A percentile compares a stretch with the other conserved stretches of the same genome.
phyloP scores from a whole-genome alignment of 1,140 invertebrate genomes.

The Aphidius gifuensis region DNA sequence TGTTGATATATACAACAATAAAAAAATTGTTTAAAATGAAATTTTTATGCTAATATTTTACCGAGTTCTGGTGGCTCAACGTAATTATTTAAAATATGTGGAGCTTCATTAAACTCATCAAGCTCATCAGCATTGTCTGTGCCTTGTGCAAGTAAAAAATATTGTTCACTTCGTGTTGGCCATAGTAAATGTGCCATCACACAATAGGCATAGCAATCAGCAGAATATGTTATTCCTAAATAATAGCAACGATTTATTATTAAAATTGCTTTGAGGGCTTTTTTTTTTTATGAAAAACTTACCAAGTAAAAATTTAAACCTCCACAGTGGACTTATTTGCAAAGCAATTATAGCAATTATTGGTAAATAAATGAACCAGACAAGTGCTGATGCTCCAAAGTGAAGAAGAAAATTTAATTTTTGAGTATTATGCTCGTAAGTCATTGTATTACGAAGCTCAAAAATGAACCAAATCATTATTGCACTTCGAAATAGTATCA shows the following conservation, averaged over 20 bases:
- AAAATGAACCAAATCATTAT: conserved; percentile 95
- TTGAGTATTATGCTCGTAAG: conserved; percentile 85
- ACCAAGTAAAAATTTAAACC: conserved; percentile 92
- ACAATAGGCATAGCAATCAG: conserved; percentile 89
- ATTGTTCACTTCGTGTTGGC: conserved; percentile 88
- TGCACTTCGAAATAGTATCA: conserved; percentile 78
- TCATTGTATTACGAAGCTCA: conserved; percentile 89
- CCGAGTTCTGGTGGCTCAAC: conserved; percentile 52
- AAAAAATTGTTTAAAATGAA: conserved; percentile 1
- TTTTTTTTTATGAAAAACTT: conserved; percentile 43
- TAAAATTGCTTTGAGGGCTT: neutral
- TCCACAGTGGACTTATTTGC: conserved; percentile 91
- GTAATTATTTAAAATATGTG: conserved; percentile 73
- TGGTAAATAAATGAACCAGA: conserved; percentile 97
- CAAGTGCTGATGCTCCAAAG: conserved; percentile 93
- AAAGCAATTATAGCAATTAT: conserved; percentile 90
- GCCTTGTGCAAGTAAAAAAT: conserved; percentile 75
- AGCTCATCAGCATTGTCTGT: conserved; percentile 76
- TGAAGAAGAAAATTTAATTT: conserved; percentile 92
- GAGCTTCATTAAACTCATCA: conserved; percentile 90
- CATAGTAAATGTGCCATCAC: conserved; percentile 91
- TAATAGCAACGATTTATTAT: conserved; percentile 18
- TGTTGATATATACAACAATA: conserved; percentile 1
- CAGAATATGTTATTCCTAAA: conserved; percentile 88
- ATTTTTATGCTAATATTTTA: conserved; percentile 50